Conservation (phyloP, 2,797 vertebrate genomes). For the Lutjanus argentimaculatus region DNA sequence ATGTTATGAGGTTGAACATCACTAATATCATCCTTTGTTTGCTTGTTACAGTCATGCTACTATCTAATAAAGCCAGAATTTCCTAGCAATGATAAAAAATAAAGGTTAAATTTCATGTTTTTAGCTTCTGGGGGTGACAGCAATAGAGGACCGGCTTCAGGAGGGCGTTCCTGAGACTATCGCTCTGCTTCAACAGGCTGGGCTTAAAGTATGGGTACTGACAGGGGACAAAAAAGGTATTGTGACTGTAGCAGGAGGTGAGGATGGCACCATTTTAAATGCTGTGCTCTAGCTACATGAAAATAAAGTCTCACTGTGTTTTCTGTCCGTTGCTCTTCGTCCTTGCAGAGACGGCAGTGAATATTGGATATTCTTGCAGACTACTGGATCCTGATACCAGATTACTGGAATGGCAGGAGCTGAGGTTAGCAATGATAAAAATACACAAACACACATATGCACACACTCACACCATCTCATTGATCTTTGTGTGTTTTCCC, state of each 20-base stretch:
- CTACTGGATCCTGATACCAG: conserved; percentile 90
- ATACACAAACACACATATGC: conserved; percentile 38
- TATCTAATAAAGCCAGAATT: neutral
- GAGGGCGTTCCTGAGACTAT: conserved; percentile 94
- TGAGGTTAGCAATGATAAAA: conserved; percentile 85
- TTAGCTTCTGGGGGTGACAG: conserved; percentile 94
- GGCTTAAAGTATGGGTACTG: conserved; percentile 95
- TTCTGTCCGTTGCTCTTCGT: neutral
- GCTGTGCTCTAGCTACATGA: neutral
- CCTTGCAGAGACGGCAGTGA: conserved; percentile 92
- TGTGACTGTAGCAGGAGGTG: neutral
- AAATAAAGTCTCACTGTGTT: conserved; percentile 16
- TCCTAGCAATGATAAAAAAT: neutral
- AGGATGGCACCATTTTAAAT: conserved; percentile 1
- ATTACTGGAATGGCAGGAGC: conserved; percentile 91
- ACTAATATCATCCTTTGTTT: neutral
- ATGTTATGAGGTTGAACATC: neutral
- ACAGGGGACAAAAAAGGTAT: conserved; percentile 97
- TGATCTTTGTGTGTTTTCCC: conserved; percentile 70
- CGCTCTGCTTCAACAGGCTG: conserved; percentile 88
- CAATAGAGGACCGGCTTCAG: conserved; percentile 95
- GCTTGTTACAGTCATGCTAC: neutral
- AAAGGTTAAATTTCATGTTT: conserved; percentile 15
- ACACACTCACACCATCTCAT: conserved; percentile 40
- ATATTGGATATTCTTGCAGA: conserved; percentile 93